phyloP scores from a whole-genome alignment of 2,888 invertebrate species.

The Eupithecia dodoneata region DNA sequence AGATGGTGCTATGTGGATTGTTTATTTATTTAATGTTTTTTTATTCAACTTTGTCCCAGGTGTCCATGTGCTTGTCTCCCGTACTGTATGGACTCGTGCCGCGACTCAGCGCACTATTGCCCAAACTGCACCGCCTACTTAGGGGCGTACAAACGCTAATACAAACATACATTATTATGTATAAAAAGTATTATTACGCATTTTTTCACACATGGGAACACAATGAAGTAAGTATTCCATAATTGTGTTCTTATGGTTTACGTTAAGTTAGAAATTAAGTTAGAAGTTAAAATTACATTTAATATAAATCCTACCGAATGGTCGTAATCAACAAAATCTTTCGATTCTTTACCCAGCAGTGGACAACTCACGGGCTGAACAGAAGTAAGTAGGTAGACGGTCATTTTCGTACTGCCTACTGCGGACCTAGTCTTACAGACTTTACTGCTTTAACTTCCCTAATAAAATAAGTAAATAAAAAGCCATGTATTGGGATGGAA shows the following conservation, averaged over 20 bases:
- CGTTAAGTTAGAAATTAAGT: neutral
- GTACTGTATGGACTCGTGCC: slow-evolving; percentile 76
- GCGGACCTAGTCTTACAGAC: too few species aligned
- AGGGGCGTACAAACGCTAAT: slow-evolving; percentile 62
- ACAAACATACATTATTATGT: neutral
- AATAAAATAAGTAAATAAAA: too few species aligned
- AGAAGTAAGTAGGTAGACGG: too few species aligned
- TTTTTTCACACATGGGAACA: neutral
- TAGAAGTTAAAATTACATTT: neutral
- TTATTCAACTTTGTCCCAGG: slow-evolving; percentile 21
- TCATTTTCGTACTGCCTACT: too few species aligned
- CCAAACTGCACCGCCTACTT: slow-evolving; percentile 83
- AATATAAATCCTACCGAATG: too few species aligned
- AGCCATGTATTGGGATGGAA: too few species aligned
- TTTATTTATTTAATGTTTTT: neutral
- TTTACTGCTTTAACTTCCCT: too few species aligned
- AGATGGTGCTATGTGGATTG: too few species aligned
- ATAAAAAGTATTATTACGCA: neutral
- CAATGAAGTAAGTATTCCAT: neutral
- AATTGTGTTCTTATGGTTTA: neutral
- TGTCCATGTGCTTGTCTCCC: slow-evolving; percentile 51
- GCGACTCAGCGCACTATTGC: slow-evolving; percentile 84
- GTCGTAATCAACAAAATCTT: too few species aligned
- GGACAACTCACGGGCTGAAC: too few species aligned
- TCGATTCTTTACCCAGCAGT: too few species aligned